These are phyloP conservation scores for Sturnus vulgaris DNA, from an alignment of 2,113 vertebrate genomes.

Conservation along the genomic window DNA sequence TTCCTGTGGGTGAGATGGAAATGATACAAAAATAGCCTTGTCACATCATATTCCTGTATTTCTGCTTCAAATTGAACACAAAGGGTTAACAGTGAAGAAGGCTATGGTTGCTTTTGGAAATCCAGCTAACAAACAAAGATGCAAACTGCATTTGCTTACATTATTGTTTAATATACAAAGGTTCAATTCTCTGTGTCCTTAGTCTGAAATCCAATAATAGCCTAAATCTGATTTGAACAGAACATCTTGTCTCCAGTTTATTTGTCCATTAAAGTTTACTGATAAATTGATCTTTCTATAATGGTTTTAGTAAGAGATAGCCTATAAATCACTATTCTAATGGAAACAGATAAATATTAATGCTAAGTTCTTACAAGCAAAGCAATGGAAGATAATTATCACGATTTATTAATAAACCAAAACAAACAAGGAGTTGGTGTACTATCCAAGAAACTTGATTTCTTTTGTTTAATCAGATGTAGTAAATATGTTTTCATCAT, in stretches of 20 bases:
- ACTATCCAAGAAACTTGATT: neutral
- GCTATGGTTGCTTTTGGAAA: neutral
- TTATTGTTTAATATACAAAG: neutral
- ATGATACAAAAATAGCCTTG: neutral
- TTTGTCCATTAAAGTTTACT: slow-evolving; percentile 33
- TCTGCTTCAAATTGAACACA: neutral
- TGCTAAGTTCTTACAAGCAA: neutral
- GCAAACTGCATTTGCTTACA: slow-evolving; percentile 1
- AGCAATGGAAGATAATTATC: slow-evolving; percentile 6
- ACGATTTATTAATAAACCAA: slow-evolving; percentile 24
- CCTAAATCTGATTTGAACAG: slow-evolving; percentile 42
- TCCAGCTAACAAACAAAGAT: neutral
- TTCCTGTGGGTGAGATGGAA: neutral
- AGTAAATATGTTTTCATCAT: slow-evolving; percentile 8
- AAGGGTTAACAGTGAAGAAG: neutral
- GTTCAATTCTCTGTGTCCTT: neutral
- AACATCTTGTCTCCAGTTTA: slow-evolving; percentile 54
- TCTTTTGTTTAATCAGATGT: slow-evolving; percentile 12
- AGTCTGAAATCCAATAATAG: neutral
- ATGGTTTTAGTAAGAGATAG: neutral
- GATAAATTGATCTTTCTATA: slow-evolving; percentile 51
- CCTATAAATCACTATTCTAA: slow-evolving; percentile 27
- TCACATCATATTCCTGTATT: neutral
- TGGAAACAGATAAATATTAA: slow-evolving; percentile 39
- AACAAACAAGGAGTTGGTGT: slow-evolving; percentile 2